Conservation (phyloP, 2,888 invertebrate genomes). For the Drosophila mettleri region DNA sequence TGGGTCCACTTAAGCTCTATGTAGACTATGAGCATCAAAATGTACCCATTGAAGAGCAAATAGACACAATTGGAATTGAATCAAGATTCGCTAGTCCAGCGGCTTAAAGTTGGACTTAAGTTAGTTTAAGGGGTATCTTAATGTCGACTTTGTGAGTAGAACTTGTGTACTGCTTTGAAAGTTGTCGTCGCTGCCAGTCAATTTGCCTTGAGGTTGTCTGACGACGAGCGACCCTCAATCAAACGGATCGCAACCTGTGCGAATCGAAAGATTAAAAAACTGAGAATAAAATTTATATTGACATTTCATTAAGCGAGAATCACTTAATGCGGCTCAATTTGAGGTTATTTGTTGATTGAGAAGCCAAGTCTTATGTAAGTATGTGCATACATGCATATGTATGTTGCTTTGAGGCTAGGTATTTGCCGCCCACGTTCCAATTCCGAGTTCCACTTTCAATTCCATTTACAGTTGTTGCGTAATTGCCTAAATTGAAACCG, state of each 20-base stretch:
- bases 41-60: background rate
- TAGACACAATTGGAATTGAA: no score
- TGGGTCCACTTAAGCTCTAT: background rate
- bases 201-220: constrained; percentile 45
- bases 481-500: constrained; percentile 77
- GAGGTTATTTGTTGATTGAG: constrained; percentile 30
- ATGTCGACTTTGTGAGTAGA: background rate
- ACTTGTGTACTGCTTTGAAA: constrained; percentile 28
- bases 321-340: constrained; percentile 70
- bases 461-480: constrained; percentile 54
- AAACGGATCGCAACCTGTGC: constrained; percentile 38
- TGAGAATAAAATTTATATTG: constrained; percentile 58
- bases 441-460: constrained; percentile 32
- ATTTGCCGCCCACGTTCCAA: constrained; percentile 48
- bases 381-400: background rate
- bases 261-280: constrained; percentile 5
- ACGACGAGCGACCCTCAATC: constrained; percentile 41
- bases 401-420: constrained; percentile 30
- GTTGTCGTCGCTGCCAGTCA: constrained; percentile 37
- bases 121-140: constrained; percentile 4
- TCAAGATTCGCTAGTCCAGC: no score
- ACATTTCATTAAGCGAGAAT: constrained; percentile 64
- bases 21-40: no score
- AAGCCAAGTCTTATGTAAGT: constrained; percentile 5
- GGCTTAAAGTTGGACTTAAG: no score